phyloP scores from a whole-genome alignment of 2,888 invertebrate species.

The Pherbina coryleti region DNA sequence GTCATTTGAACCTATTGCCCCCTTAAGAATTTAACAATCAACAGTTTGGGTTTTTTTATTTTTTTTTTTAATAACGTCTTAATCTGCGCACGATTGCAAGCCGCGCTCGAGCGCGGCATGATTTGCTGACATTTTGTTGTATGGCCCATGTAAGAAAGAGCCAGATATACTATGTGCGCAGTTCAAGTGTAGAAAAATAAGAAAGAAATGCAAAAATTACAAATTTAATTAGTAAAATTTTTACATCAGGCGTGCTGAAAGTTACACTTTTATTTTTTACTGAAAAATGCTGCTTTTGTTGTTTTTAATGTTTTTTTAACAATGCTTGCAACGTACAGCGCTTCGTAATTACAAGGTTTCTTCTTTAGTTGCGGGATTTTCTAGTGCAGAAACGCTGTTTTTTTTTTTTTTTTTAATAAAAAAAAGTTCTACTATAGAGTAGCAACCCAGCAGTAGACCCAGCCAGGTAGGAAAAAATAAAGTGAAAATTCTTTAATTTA shows the following conservation, averaged over 20 bases:
- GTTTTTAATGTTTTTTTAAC: background rate
- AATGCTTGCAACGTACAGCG: background rate
- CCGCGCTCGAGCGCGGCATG: background rate
- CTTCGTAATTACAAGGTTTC: background rate
- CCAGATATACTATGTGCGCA: background rate
- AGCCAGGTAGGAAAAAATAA: too few species aligned
- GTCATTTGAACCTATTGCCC: too few species aligned
- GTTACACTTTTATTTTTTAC: background rate
- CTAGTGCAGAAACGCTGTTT: too few species aligned
- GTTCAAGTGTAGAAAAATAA: background rate
- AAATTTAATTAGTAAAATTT: slow-evolving; percentile 18
- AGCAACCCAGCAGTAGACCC: too few species aligned
- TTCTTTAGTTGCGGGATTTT: too few species aligned
- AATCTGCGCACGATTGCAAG: background rate
- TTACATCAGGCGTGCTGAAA: background rate
- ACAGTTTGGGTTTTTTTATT: background rate
- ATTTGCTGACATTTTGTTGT: background rate
- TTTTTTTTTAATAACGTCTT: background rate
- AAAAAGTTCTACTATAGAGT: too few species aligned
- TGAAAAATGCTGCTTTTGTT: background rate
- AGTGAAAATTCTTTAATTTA: too few species aligned
- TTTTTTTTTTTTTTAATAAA: too few species aligned
- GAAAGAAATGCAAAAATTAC: background rate
- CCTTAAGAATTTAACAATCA: too few species aligned
- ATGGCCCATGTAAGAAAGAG: background rate